Evolutionary conservation across 2,888 invertebrate species (phyloP).

Genomic region (Drosophila formosana): DNA sequence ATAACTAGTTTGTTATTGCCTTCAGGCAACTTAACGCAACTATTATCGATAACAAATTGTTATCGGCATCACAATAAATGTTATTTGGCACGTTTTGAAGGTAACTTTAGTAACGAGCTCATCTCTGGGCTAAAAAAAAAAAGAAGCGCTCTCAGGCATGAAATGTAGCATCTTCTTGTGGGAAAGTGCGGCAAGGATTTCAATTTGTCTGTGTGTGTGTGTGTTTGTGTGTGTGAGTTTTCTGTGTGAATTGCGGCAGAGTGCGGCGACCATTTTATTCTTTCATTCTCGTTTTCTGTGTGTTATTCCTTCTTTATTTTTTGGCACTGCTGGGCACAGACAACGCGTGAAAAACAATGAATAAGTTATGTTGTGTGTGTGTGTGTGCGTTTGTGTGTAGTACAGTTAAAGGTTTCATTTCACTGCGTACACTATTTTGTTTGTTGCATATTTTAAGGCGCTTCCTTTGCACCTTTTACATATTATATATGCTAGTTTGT

Average conservation of each 20-base stretch:
- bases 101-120: conserved; percentile 49
- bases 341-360: conserved; percentile 69
- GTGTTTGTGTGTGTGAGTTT: conserved; percentile 1
- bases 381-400: conserved; percentile 55
- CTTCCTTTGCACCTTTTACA: conserved; percentile 58
- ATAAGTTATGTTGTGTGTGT: conserved; percentile 64
- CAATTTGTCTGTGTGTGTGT: conserved; percentile 24
- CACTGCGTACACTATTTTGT: conserved; percentile 35
- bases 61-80: conserved; percentile 2
- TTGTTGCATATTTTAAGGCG: conserved; percentile 65
- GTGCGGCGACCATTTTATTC: conserved; percentile 32
- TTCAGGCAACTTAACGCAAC: background rate
- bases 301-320: conserved; percentile 23
- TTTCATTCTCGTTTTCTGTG: conserved; percentile 10
- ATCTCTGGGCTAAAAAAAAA: conserved; percentile 26
- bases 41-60: conserved; percentile 9
- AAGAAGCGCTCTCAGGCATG: conserved; percentile 48
- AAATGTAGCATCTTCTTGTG: conserved; percentile 58
- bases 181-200: conserved; percentile 51
- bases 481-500: conserved; percentile 37
- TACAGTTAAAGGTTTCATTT: conserved; percentile 55
- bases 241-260: conserved; percentile 44
- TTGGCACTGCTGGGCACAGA: conserved; percentile 44
- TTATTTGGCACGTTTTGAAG: conserved; percentile 17
- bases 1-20: background rate